Percentiles rank a stretch among this genome's conserved stretches.
Conservation (phyloP, 2,888 invertebrate species). For the Melipona bicolor region DNA sequence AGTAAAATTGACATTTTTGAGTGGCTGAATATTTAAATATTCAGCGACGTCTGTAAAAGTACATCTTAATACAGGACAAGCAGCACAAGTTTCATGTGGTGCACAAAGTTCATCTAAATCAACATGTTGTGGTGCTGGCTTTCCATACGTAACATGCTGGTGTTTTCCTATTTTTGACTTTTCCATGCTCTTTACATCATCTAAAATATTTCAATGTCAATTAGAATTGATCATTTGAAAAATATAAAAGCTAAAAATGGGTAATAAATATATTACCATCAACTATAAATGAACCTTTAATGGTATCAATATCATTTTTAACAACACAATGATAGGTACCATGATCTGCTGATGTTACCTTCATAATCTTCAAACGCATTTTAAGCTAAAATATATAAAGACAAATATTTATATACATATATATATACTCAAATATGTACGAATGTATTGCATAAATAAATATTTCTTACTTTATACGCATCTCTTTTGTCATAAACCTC, state of each 20-base stretch:
- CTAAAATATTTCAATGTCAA: constrained; percentile 53
- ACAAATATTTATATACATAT: background rate
- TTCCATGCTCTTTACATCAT: constrained; percentile 68
- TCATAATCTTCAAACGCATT: constrained; percentile 92
- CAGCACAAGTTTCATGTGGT: constrained; percentile 86
- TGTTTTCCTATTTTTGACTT: constrained; percentile 71
- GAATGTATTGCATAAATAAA: background rate
- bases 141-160: constrained; percentile 85
- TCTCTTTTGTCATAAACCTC: constrained; percentile 86
- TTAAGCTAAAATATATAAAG: constrained; percentile 86
- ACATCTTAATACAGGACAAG: constrained; percentile 86
- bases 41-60: constrained; percentile 77
- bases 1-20: constrained; percentile 75
- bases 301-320: constrained; percentile 92
- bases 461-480: constrained; percentile 83
- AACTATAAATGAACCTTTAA: constrained; percentile 90
- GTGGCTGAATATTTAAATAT: constrained; percentile 75
- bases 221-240: constrained; percentile 10
- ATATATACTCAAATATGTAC: background rate
- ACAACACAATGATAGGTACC: constrained; percentile 93
- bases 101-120: constrained; percentile 87
- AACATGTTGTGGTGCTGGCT: constrained; percentile 87
- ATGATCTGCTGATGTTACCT: constrained; percentile 88
- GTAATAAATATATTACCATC: constrained; percentile 84
- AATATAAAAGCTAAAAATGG: background rate